These are phyloP conservation scores for Apostichopus leukothele DNA, from an alignment of 53 echinoderm and acorn worm genomes.

Conservation along the genomic window DNA sequence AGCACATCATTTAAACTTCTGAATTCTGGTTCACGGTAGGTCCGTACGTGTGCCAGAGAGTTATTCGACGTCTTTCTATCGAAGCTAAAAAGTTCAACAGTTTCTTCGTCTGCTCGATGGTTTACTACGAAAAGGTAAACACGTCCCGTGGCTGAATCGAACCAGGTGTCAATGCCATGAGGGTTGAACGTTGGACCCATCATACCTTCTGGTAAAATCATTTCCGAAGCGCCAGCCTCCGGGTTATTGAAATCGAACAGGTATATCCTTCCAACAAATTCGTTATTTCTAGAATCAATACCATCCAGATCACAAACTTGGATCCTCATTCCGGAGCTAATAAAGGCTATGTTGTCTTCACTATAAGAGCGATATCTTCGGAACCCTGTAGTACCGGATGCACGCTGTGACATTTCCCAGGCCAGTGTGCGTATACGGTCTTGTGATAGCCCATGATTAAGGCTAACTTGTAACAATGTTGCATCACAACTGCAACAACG, in stretches of 20 bases:
- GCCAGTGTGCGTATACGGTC: slow-evolving; percentile 15
- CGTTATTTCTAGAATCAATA: neutral
- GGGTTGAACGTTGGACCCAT: neutral
- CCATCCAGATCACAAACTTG: neutral
- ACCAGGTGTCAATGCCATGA: slow-evolving; percentile 20
- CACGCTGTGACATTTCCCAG: neutral
- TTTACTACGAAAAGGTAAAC: slow-evolving; percentile 16
- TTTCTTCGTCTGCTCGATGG: slow-evolving; percentile 9
- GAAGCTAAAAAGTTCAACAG: slow-evolving; percentile 28
- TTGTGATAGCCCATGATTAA: slow-evolving; percentile 21
- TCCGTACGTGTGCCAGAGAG: neutral
- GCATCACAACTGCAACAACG: neutral
- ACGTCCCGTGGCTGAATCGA: neutral
- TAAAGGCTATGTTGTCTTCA: neutral
- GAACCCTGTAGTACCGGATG: neutral
- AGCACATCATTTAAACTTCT: slow-evolving; percentile 15
- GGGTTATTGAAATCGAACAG: slow-evolving; percentile 17
- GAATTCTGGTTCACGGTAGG: neutral
- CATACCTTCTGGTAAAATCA: slow-evolving; percentile 2
- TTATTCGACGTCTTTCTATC: slow-evolving; percentile 14
- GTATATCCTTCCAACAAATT: neutral
- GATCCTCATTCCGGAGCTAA: neutral
- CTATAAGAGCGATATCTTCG: neutral
- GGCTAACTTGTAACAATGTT: slow-evolving; percentile 12
- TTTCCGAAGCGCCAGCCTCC: neutral